Evolutionary conservation across 1,140 invertebrate genomes (phyloP), one percentile per base, ranked within the genome.

Genomic region (Drosophila nigrodunni): DNA sequence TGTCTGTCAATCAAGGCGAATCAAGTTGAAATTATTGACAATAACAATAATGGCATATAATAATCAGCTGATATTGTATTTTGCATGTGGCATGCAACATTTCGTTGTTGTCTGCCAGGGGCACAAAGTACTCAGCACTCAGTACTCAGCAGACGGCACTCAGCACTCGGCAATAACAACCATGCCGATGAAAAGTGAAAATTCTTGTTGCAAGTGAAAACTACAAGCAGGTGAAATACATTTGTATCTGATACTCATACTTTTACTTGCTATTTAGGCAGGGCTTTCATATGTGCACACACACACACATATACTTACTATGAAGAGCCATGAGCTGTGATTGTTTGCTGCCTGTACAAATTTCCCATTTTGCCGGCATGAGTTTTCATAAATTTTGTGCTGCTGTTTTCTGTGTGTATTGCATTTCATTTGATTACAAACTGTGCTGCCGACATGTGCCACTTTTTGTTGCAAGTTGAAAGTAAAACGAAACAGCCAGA

Each of bases 11-110:
- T 88, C 83, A 80, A 73, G 67, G 78, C 55, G 61, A 88, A 88
- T 88, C 80, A 68, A 79, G 82, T 80, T 80, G 82, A 89, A 88
- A 88, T 89, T 82, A 88, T 88, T 85, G 85, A 88, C 83, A 88
- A 88, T 77, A 77, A 89, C 78, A 83, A 78, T 76, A 88, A 88
- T 88, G 52, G 58, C 67, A 64, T 78, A 88, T 87, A 85, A 82
- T 50, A 72, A 74, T 78, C 62, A 73, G 78, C 54, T 72, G 50
- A 39, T 55, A 72, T 15, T 73, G 49, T 39, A 44, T 74, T 76
- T 77, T 83, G 81, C 81, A 85, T 85, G 80, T 50, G 66, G 77
- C 81, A 83, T 82, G 80, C 80, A 83, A 74, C 60, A 30, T 65
- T 64, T 47, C 35, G 49, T 47, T 57, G 64, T 10, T 59, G 70